Conservation (phyloP, 2,888 invertebrate species). For the Chrysolina oricalcia region DNA sequence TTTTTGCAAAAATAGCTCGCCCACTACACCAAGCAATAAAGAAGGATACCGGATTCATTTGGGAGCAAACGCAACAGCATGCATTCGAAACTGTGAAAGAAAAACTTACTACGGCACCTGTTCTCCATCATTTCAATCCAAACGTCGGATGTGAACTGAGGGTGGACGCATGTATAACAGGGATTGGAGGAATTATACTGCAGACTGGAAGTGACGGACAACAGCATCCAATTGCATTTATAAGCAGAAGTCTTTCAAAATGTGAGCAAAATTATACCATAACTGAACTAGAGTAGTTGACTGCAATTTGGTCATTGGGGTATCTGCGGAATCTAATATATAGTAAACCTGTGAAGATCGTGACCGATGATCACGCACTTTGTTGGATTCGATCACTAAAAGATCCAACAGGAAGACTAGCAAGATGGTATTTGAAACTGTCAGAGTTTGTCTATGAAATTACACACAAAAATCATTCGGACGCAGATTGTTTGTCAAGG, state of each 20-base stretch:
- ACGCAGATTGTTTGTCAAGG: neutral
- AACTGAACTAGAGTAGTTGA: too few relatives aligned
- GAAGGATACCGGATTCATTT: constrained; percentile 32
- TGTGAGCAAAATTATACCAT: too few relatives aligned
- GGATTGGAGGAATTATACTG: too few relatives aligned
- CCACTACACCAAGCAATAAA: too few relatives aligned
- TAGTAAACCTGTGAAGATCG: constrained; percentile 36
- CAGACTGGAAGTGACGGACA: constrained; percentile 40
- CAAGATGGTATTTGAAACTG: constrained; percentile 27
- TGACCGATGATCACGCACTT: too few relatives aligned
- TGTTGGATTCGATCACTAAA: constrained; percentile 37
- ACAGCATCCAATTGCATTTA: too few relatives aligned
- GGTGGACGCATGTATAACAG: constrained; percentile 30
- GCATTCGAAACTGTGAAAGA: constrained; percentile 30
- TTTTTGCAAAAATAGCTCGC: constrained; percentile 31
- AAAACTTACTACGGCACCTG: constrained; percentile 17
- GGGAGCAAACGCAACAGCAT: too few relatives aligned
- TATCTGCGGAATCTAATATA: constrained; percentile 12
- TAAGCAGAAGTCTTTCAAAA: too few relatives aligned
- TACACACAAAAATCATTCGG: too few relatives aligned
- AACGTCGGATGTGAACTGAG: constrained; percentile 34
- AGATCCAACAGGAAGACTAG: constrained; percentile 38
- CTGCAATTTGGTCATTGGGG: too few relatives aligned
- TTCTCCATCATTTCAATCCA: constrained; percentile 33
- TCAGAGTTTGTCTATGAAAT: neutral